Base-by-base conservation (phyloP, 2,797 vertebrate genomes). In the Synaphobranchus kaupii region DNA sequence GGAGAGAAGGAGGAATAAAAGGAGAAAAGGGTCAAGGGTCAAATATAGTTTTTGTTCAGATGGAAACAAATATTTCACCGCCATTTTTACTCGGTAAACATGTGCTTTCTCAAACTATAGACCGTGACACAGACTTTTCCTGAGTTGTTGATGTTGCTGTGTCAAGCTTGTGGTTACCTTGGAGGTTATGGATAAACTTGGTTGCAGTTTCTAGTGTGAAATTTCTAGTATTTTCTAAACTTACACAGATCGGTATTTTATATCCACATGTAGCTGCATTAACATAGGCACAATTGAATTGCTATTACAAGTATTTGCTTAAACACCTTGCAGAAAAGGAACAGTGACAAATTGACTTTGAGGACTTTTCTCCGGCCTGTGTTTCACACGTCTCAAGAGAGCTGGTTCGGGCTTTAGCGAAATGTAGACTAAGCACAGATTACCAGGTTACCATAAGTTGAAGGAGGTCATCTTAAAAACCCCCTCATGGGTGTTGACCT, bases 1-100 rank as follows among this genome's bases (percentile, higher is more conserved):
- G 28, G 90, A 86, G 92, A 92, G 91, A 89, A 34, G 13, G 73
- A 58, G 50, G 89, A 91, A 92, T 91, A 92, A 92, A 88, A 91
- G 60, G 56, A 83, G 68, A 83, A 80, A 54, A 39, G 6, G 66
- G 47, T n/a, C 15, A 48, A 31, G 12, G 66, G 50, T 48, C 34
- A 66, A 22, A 48, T 87, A 28, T 28, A 39, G 31, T 83, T 7
- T 56, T 54, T 22, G 22, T 54, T 54, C 15, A 25, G 20, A 47
- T 5, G 4, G 22, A 17, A 31, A 15, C 34, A 50, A 56, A 31
- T 44, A 8, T 68, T 52, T 52, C 25, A 52, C 20, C 56, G 39
- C 31, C 28, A 10, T 81, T 82, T 78, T n/a, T 20, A 22, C 34
- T 60, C 48, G 34, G 31, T 31, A 71, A 50, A 50, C 78, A n/a